Base-by-base conservation (phyloP, 2,888 invertebrate genomes). In the Erebia aethiops region DNA sequence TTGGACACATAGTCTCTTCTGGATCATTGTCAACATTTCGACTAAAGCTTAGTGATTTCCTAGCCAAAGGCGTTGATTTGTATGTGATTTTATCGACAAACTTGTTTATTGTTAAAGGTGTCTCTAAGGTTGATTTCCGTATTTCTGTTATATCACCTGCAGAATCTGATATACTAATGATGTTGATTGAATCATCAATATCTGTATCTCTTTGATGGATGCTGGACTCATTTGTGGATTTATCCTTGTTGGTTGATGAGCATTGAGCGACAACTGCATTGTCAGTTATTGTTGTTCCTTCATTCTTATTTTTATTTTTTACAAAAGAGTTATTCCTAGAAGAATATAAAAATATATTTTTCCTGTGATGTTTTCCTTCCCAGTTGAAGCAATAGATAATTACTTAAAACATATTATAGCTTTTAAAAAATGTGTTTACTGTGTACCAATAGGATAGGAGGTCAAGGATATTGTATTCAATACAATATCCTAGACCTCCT, bases 41-140 rank as follows among this genome's bases (percentile, higher is more conserved):
- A 58, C 74, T 79, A 74, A 92, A 93, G 73, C 87, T 87, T 0
- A 93, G 81, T 1, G 92, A 92, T 71, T 92, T 93, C 66, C 84
- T 84, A 1, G 88, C 90, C 2, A 91, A 76, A 0, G 93, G 93
- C 0, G 93, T 93, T 0, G 93, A 93, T 56, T 89, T 91, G 62
- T 90, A 82, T 71, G 82, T 86, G 13, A 93, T 86, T 54, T 90
- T 82, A 73, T 86, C 82, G 1, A 84, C 85, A 79, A 93, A 93
- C 74, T 87, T 91, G 41, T 82, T 84, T 7, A 92, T 90, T 5
- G 83, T 88, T 0, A 87, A 72, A 7, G 93, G 92, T 2, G 93
- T 91, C 63, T 88, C 90, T 11, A 84, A 71, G 2, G 80, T 77
- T 5, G 74, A 65, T 52, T 82, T 85, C 35, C 77, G 80, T 18